A percentile compares a stretch with the other conserved stretches of the same genome.
These are phyloP conservation scores for Acyrthosiphon pisum DNA, from an alignment of 1,140 invertebrate genomes.

Conservation along the genomic window DNA sequence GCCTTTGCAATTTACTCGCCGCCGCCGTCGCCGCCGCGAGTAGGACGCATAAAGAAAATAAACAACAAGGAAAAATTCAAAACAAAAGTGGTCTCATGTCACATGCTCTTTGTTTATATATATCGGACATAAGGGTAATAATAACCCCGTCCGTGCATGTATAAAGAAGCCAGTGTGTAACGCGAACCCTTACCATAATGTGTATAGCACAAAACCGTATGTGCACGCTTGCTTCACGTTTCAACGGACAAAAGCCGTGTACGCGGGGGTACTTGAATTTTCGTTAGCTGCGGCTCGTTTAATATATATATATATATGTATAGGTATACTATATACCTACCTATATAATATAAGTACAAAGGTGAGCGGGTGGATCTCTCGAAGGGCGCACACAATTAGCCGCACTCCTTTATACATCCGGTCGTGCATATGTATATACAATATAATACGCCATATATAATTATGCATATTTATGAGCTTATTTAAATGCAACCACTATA, in stretches of 20 bases:
- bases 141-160: background rate
- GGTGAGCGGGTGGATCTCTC: background rate
- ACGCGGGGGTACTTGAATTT: background rate
- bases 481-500: constrained; percentile 28
- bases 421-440: background rate
- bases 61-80: constrained; percentile 12
- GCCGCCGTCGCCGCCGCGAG: background rate
- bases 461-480: constrained; percentile 25
- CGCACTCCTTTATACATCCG: constrained; percentile 20
- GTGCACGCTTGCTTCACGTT: background rate
- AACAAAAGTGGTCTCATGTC: constrained; percentile 24
- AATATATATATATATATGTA: background rate
- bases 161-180: constrained; percentile 34
- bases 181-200: background rate
- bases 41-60: background rate
- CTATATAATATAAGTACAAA: background rate
- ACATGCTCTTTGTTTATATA: background rate
- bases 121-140: constrained; percentile 5
- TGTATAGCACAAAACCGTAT: background rate
- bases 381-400: constrained; percentile 26
- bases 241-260: constrained; percentile 29
- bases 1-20: background rate
- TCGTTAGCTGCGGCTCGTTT: constrained; percentile 29
- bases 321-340: too few species aligned
- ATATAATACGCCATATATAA: background rate